Evolutionary conservation across 2,888 invertebrate genomes (phyloP), one percentile per base, ranked within the genome.

Genomic region (Eupeodes latifasciatus): DNA sequence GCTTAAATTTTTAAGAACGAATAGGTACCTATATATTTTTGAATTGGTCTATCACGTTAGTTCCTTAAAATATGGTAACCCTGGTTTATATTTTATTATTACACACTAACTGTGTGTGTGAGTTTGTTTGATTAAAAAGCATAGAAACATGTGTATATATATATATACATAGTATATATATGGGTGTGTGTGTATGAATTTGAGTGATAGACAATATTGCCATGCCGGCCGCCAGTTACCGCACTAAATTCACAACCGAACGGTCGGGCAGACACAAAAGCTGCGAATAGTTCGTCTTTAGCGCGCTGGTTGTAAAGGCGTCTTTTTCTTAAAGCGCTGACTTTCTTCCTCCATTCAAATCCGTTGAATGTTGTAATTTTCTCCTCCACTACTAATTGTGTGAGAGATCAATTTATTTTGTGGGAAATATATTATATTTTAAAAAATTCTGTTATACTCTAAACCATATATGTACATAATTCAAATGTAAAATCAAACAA

Each of bases 281-380:
- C 44, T 69, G 57, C 57, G 49, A 74, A 61, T 84, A 87, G 87
- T 87, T 84, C 44, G 80, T 84, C 77, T 87, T 84, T 77, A 87
- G 80, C 84, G 87, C 87, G 87, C 87, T 83, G 71, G 36, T 77
- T 67, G 87, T 87, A 40, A 80, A 87, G 87, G 79, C 83, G 84
- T 81, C 72, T 83, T 87, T 86, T 57, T 55, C n/a, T 44, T 5
- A 77, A 80, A 87, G 77, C 69, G 84, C 76, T 71, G 51, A 69
- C 16, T 53, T 69, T 83, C 49, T 67, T 83, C 40, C 47, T 47
- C 27, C 57, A 57, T 72, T 82, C 69, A 81, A 64, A 47, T 79
- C 72, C 79, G 66, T 87, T 83, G 61, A 83, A 87, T 80, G 76
- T 19, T 77, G 40, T 40, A 27, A 27, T 40, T 0, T 40, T 40